phyloP scores from a whole-genome alignment of 1,140 invertebrate species.

The Chlorops oryzae region DNA sequence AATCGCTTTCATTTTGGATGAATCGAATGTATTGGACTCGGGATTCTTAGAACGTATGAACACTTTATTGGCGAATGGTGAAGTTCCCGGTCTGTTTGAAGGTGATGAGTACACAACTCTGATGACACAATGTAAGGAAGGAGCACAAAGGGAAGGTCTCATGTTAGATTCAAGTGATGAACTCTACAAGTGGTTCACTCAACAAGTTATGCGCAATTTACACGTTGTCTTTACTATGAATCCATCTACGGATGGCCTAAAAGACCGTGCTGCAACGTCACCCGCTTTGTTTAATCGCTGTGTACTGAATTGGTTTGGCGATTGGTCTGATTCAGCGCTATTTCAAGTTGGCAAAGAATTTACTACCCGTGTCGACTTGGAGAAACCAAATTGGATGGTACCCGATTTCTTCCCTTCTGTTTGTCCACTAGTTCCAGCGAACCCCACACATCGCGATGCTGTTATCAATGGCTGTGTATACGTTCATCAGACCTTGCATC shows the following conservation, averaged over 20 bases:
- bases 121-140: conserved; percentile 99
- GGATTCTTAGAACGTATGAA: conserved; percentile 99
- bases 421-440: conserved; percentile 67
- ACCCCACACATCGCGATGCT: conserved; percentile 82
- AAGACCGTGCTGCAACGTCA: conserved; percentile 96
- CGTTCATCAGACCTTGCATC: conserved; percentile 94
- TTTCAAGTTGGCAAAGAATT: conserved; percentile 88
- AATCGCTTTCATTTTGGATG: conserved; percentile 98
- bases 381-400: conserved; percentile 71
- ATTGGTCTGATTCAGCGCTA: conserved; percentile 96
- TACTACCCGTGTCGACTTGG: conserved; percentile 75
- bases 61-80: conserved; percentile 96
- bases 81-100: conserved; percentile 83
- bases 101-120: conserved; percentile 97
- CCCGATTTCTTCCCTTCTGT: conserved; percentile 85
- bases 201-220: conserved; percentile 96
- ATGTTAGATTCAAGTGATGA: conserved; percentile 99
- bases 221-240: conserved; percentile 99
- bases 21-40: conserved; percentile 98
- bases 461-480: conserved; percentile 98
- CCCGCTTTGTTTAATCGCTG: conserved; percentile 99
- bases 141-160: conserved; percentile 92
- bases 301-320: conserved; percentile 99
- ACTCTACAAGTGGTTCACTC: conserved; percentile 95
- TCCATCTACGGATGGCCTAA: conserved; percentile 94